phyloP scores from a whole-genome alignment of 2,113 vertebrate genomes.

The Amazona guildingii region DNA sequence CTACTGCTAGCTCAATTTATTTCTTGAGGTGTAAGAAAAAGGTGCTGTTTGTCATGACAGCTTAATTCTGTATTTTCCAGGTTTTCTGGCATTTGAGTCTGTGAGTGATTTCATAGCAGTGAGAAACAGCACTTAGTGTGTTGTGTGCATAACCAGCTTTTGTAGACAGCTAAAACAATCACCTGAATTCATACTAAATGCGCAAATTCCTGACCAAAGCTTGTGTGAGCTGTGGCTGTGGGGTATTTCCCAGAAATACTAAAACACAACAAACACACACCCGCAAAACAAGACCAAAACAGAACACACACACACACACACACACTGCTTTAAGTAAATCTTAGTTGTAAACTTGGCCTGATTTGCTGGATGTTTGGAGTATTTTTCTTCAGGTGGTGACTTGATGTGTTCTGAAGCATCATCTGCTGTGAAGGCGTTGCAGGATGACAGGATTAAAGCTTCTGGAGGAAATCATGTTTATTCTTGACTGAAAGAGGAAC shows the following conservation, averaged over 20 bases:
- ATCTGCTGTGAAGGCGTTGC: not conserved
- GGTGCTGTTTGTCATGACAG: not conserved
- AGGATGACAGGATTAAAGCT: slow-evolving; percentile 10
- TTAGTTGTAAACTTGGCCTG: not conserved
- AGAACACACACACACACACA: not conserved
- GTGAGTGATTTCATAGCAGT: not conserved
- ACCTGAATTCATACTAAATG: not conserved
- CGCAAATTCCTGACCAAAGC: not conserved
- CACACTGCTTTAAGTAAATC: not conserved
- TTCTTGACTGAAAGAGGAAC: slow-evolving; percentile 29
- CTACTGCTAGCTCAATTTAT: not conserved
- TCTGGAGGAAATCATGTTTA: slow-evolving; percentile 9
- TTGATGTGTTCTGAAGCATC: slow-evolving; percentile 9
- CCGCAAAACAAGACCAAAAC: not conserved
- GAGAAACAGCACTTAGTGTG: not conserved
- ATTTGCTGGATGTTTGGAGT: not conserved
- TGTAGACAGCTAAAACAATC: not conserved
- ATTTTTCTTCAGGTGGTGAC: not conserved
- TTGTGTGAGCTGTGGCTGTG: not conserved
- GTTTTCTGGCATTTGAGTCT: not conserved
- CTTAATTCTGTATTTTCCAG: not conserved
- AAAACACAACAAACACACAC: not conserved
- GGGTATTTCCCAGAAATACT: not conserved
- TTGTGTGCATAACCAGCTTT: not conserved
- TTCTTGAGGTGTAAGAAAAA: not conserved